These are phyloP conservation scores for Lindbergichthys nudifrons DNA, from an alignment of 2,797 vertebrate genomes.

Conservation along the genomic window DNA sequence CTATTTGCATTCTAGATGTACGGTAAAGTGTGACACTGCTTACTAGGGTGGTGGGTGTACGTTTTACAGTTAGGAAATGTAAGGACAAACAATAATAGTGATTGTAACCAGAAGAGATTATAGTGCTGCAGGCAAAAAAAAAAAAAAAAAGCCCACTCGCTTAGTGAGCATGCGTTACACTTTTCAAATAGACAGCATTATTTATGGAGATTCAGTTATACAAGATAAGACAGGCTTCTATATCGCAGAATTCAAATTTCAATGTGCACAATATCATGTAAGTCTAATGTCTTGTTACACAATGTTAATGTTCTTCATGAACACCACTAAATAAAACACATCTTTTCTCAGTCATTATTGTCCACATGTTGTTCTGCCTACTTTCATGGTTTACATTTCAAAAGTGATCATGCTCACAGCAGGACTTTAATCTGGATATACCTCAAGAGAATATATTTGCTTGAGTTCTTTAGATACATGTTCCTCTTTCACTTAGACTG, in stretches of 20 bases:
- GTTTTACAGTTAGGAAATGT: conserved; percentile 56
- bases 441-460: background rate
- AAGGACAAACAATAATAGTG: conserved; percentile 40
- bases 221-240: conserved; percentile 5
- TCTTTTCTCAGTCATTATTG: background rate
- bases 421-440: too few species aligned
- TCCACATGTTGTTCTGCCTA: background rate
- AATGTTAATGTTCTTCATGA: conserved; percentile 2
- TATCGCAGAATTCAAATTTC: conserved; percentile 5
- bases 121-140: conserved; percentile 22
- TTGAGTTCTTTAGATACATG: background rate
- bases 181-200: conserved; percentile 16
- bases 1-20: conserved; percentile 68
- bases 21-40: conserved; percentile 61
- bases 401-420: background rate
- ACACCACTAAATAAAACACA: background rate
- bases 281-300: background rate
- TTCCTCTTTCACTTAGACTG: background rate
- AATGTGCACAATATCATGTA: conserved; percentile 6
- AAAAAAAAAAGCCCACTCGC: conserved; percentile 15
- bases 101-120: conserved; percentile 39
- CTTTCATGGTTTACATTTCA: background rate
- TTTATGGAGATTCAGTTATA: conserved; percentile 8
- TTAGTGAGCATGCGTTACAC: background rate
- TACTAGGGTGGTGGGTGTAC: conserved; percentile 46